Evolutionary conservation across 1,140 invertebrate species (phyloP), one percentile per base, ranked within the genome.

Genomic region (Pollicipes pollicipes): DNA sequence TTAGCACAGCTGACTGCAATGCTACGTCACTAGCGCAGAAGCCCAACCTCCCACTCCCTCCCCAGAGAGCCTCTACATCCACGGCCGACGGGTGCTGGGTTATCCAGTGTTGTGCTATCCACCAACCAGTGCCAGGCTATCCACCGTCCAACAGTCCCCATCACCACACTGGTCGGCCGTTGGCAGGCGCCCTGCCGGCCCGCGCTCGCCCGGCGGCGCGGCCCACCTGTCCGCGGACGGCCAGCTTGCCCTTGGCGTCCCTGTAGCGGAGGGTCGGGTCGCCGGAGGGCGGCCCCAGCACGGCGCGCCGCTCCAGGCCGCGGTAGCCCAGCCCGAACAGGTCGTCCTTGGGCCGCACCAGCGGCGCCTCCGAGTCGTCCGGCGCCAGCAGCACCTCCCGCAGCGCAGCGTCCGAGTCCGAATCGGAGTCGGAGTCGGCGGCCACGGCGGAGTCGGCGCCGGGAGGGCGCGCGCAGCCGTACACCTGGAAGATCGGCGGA

Each of bases 271-370:
- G 45, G 10, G 45, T 58, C 2, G 45, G 2, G 21, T 58, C 45
- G 45, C 6, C 45, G 2, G 45, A 10, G 45, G 6, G 2, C 10
- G 45, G 10, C 32, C 83, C 77, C 77, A 84, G 75, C 30, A 87
- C 66, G 77, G 83, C 78, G 78, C 85, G 80, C 73, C 82, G 83
- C 71, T 85, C 84, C n/a, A 97, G 78, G 0, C 92, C 93, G n/a
- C 81, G 82, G 77, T 99, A 98, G 1, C 95, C 95, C 66, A 99
- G 83, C 0, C 91, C 91, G 78, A 91, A 93, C 29, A 81, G 83
- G 80, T 93, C 88, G 17, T 30, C 21, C 69, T 97, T 97, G 31
- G 88, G 85, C 45, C 45, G 45, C 45, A 58, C 45, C 6, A 58
- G 45, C 2, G 45, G 45, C 6, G 45, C 45, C 17, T 58, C 45